A percentile compares a stretch with the other conserved stretches of the same genome.
Conservation (phyloP, 2,113 vertebrate species). For the Piprites chloris region DNA sequence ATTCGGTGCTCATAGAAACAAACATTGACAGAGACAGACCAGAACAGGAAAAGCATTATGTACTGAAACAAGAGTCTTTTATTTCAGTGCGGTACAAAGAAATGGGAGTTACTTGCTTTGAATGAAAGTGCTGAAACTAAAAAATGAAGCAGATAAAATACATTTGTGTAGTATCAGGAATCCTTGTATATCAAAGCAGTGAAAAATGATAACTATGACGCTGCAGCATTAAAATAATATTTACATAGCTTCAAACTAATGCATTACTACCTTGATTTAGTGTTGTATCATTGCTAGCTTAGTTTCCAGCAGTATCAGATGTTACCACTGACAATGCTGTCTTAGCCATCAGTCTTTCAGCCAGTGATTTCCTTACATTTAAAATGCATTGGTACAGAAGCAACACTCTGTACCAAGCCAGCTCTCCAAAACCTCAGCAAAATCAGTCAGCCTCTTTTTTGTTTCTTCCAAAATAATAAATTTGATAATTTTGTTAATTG, state of each 20-base stretch:
- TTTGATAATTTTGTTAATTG: neutral
- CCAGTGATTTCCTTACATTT: neutral
- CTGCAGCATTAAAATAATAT: constrained; percentile 48
- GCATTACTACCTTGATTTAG: neutral
- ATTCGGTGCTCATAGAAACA: neutral
- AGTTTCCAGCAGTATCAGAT: neutral
- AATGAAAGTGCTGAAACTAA: constrained; percentile 21
- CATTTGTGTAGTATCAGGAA: constrained; percentile 11
- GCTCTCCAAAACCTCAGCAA: neutral
- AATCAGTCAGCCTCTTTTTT: neutral
- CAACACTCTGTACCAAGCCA: neutral
- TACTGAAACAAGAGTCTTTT: constrained; percentile 61
- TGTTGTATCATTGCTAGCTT: constrained; percentile 5
- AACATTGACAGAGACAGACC: neutral
- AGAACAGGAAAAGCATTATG: neutral
- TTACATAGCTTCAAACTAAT: constrained; percentile 31
- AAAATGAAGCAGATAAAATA: constrained; percentile 30
- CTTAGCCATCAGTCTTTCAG: neutral
- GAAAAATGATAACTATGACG: neutral
- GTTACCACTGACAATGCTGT: neutral
- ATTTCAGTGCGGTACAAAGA: constrained; percentile 68
- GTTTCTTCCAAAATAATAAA: neutral
- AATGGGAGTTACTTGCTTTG: constrained; percentile 35
- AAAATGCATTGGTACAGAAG: neutral
- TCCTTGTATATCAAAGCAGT: constrained; percentile 49